Conservation (phyloP, 2,113 vertebrate species). For the Axis porcinus region DNA sequence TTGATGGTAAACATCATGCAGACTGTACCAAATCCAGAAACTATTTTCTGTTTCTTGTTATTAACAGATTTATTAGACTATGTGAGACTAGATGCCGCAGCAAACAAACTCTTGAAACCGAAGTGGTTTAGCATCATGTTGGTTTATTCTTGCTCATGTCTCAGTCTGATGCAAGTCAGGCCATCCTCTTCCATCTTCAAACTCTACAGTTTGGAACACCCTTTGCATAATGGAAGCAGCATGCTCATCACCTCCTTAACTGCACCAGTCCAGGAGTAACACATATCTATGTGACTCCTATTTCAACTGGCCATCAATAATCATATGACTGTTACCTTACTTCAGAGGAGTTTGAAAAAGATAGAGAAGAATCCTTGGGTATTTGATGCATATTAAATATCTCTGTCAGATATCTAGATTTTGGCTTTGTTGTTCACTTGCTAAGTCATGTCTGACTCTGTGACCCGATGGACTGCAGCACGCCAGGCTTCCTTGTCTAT, state of each 20-base stretch:
- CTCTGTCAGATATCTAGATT: not conserved
- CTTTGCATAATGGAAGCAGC: not conserved
- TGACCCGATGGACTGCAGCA: no score
- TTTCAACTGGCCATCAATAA: not conserved
- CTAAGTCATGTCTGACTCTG: no score
- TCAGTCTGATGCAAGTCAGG: not conserved
- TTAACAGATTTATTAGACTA: not conserved
- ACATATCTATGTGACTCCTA: rapidly evolving
- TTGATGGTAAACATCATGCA: not conserved
- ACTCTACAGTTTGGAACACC: no score
- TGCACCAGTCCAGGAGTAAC: not conserved
- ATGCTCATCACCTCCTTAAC: rapidly evolving
- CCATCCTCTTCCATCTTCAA: not conserved
- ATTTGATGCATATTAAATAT: not conserved
- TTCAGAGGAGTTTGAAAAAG: not conserved
- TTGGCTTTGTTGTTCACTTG: no score
- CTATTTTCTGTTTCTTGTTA: not conserved
- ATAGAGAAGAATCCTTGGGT: not conserved
- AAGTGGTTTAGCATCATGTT: not conserved
- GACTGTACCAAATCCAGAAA: not conserved
- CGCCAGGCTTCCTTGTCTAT: no score
- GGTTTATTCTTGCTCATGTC: not conserved
- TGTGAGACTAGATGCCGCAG: not conserved
- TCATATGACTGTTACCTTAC: not conserved
- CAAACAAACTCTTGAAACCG: not conserved